phyloP scores from a whole-genome alignment of 2,113 vertebrate species.

The Ptyas mucosa region DNA sequence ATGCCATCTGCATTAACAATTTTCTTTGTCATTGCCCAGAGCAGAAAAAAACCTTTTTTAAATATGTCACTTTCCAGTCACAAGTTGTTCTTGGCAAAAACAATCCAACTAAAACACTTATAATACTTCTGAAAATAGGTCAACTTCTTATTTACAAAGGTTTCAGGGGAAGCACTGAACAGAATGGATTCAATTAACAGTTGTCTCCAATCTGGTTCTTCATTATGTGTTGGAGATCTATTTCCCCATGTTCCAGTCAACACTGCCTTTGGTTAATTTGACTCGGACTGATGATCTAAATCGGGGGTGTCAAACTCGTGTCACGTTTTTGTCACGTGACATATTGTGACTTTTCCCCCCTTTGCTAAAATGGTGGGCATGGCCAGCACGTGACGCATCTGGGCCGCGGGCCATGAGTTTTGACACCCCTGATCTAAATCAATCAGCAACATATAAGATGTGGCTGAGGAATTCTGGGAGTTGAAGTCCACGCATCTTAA shows the following conservation, averaged over 20 bases:
- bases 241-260: not conserved
- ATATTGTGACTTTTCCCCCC: too few relatives aligned
- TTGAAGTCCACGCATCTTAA: not conserved
- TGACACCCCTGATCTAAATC: not conserved
- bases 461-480: not conserved
- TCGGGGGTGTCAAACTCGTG: not conserved
- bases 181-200: constrained; percentile 35
- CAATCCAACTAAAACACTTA: not conserved
- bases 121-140: not conserved
- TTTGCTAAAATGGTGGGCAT: too few relatives aligned
- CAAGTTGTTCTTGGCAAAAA: constrained; percentile 1
- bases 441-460: not conserved
- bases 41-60: not conserved
- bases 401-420: too few relatives aligned
- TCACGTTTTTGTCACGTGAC: too few relatives aligned
- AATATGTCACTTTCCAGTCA: not conserved
- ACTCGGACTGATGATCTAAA: not conserved
- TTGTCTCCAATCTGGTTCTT: not conserved
- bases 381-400: too few relatives aligned
- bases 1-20: not conserved
- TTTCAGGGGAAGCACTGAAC: constrained; percentile 11
- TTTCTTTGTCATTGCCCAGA: constrained; percentile 28
- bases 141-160: constrained; percentile 32
- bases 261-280: not conserved
- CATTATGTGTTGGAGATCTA: not conserved